phyloP scores from a whole-genome alignment of 2,113 vertebrate genomes.

The Platysteira castanea region DNA sequence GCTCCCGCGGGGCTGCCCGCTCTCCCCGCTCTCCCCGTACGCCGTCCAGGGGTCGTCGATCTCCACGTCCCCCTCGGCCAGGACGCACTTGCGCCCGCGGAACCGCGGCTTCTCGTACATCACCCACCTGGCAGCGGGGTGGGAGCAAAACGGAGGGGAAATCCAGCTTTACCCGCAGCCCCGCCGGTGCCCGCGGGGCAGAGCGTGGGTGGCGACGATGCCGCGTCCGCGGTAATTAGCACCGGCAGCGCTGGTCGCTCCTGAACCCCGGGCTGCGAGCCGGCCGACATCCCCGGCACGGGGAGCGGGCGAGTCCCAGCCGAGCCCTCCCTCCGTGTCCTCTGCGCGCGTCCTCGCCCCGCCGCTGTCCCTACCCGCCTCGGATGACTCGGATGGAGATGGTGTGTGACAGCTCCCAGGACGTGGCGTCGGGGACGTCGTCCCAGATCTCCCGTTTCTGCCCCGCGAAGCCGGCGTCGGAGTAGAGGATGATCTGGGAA shows the following conservation, averaged over 20 bases:
- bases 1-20: background rate
- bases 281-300: fast-evolving
- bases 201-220: background rate
- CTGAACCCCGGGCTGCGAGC: background rate
- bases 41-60: slow-evolving; percentile 68
- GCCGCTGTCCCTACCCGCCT: slow-evolving; percentile 80
- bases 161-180: background rate
- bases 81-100: slow-evolving; percentile 83
- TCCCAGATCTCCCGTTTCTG: slow-evolving; percentile 79
- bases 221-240: background rate
- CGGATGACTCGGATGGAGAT: slow-evolving; percentile 87
- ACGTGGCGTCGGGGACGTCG: slow-evolving; percentile 76
- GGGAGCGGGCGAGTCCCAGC: fast-evolving
- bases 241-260: fast-evolving
- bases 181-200: background rate
- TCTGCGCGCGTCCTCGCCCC: fast-evolving
- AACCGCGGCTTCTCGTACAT: slow-evolving; percentile 90
- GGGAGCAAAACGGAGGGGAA: background rate
- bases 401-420: slow-evolving; percentile 80
- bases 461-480: slow-evolving; percentile 77
- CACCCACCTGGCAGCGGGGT: slow-evolving; percentile 79
- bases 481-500: slow-evolving; percentile 85
- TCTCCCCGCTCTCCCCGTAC: slow-evolving; percentile 9
- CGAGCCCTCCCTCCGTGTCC: background rate
- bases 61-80: slow-evolving; percentile 88